phyloP scores from a whole-genome alignment of 2,888 invertebrate genomes.

The Dastarcus helophoroides region DNA sequence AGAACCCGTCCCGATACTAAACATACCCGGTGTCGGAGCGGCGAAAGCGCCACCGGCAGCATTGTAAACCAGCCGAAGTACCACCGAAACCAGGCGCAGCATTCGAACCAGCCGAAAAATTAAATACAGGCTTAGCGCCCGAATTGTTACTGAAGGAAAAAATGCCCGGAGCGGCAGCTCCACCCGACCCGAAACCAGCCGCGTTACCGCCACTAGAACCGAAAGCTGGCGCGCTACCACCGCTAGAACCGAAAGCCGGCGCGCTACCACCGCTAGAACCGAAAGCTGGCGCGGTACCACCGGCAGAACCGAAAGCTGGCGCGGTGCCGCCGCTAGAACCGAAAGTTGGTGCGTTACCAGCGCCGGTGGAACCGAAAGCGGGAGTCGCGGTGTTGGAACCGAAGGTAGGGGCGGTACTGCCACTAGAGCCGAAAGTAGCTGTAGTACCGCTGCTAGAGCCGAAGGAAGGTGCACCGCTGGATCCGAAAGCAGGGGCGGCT shows the following conservation, averaged over 20 bases:
- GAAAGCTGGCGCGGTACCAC: not conserved
- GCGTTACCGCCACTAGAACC: constrained; percentile 8
- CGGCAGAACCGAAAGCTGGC: not conserved
- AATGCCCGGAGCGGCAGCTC: constrained; percentile 7
- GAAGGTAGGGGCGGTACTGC: constrained; percentile 2
- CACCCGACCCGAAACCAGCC: constrained; percentile 8
- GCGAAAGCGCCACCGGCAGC: too few species aligned
- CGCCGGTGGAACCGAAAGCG: too few species aligned
- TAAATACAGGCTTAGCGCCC: constrained; percentile 9
- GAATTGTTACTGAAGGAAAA: constrained; percentile 10
- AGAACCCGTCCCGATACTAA: constrained; percentile 11
- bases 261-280: too few species aligned
- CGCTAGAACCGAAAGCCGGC: constrained; percentile 9
- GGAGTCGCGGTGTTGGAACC: not conserved
- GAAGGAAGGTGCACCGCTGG: constrained; percentile 4
- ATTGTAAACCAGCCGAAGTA: constrained; percentile 1
- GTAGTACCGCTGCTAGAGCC: constrained; percentile 6
- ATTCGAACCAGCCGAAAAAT: constrained; percentile 7
- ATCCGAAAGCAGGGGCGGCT: constrained; percentile 3
- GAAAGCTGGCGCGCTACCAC: constrained; percentile 5
- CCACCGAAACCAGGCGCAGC: constrained; percentile 2
- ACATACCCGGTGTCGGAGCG: constrained; percentile 12
- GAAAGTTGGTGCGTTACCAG: constrained; percentile 5
- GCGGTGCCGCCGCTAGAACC: constrained; percentile 2
- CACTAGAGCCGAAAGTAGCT: constrained; percentile 5